A percentile compares a stretch with the other conserved stretches of the same genome.
phyloP scores from a whole-genome alignment of 2,888 invertebrate species.

The Neelides folsomi region DNA sequence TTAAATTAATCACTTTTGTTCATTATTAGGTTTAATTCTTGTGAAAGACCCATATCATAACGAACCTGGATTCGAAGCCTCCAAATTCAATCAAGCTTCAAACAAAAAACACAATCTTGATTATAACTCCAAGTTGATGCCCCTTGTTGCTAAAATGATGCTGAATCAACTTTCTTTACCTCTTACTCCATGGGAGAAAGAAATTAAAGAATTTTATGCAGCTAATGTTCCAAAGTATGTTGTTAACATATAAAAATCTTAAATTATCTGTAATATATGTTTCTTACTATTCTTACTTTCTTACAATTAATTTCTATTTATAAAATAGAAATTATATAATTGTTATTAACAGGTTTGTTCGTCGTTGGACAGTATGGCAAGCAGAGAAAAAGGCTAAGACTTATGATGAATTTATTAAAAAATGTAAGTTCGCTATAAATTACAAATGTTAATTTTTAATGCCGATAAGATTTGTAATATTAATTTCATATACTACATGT shows the following conservation, averaged over 20 bases:
- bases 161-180: slow-evolving; percentile 1
- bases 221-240: slow-evolving; percentile 3
- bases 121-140: slow-evolving; percentile 3
- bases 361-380: slow-evolving; percentile 3
- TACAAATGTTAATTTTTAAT: no score
- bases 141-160: slow-evolving; percentile 3
- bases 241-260: background rate
- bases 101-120: background rate
- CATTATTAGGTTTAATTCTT: slow-evolving; percentile 3
- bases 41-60: slow-evolving; percentile 7
- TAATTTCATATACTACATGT: no score
- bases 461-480: no score
- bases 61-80: slow-evolving; percentile 6
- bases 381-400: background rate
- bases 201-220: slow-evolving; percentile 4
- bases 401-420: background rate
- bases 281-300: no score
- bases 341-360: background rate
- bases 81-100: background rate
- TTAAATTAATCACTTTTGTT: background rate
- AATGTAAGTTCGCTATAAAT: no score
- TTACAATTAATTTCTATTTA: background rate
- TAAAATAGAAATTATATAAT: no score
- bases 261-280: background rate
- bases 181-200: background rate